Percentiles rank a stretch among this genome's conserved stretches.
Conservation (phyloP, 2,888 invertebrate species). For the Schrankia costaestrigalis region DNA sequence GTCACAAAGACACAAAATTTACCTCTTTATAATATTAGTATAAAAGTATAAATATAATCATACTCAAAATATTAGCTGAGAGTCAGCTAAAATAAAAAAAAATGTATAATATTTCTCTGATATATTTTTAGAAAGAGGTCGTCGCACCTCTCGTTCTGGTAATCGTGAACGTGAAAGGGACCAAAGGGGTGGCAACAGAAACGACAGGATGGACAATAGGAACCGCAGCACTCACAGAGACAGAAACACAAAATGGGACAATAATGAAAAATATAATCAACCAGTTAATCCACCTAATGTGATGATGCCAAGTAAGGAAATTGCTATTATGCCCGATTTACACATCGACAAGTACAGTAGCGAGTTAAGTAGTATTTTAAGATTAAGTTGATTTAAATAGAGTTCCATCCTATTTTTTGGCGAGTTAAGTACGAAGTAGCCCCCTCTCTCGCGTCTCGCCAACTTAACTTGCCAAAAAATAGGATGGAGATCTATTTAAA, state of each 20-base stretch:
- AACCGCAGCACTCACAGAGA: slow-evolving; percentile 32
- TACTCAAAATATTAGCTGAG: too few species aligned
- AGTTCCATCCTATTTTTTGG: too few species aligned
- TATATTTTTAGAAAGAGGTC: slow-evolving; percentile 20
- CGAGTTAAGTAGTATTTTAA: too few species aligned
- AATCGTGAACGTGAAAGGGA: slow-evolving; percentile 28
- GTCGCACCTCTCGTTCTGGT: slow-evolving; percentile 24
- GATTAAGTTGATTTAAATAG: too few species aligned
- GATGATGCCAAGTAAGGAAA: slow-evolving; percentile 40
- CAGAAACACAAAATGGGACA: slow-evolving; percentile 42
- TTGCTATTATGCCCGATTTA: background rate
- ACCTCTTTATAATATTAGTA: background rate
- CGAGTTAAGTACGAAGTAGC: too few species aligned
- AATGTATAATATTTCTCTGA: too few species aligned
- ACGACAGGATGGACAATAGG: slow-evolving; percentile 21
- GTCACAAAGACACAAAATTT: too few species aligned
- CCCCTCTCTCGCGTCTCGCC: too few species aligned
- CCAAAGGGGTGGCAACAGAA: slow-evolving; percentile 13
- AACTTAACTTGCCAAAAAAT: too few species aligned
- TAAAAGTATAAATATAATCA: background rate
- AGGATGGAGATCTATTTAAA: too few species aligned
- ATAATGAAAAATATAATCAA: slow-evolving; percentile 9
- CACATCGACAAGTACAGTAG: too few species aligned
- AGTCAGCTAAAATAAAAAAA: too few species aligned
- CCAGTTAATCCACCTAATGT: slow-evolving; percentile 13